A percentile compares a stretch with the other conserved stretches of the same genome.
These are phyloP conservation scores for Lipophrys pholis DNA, from an alignment of 2,113 vertebrate genomes.

Conservation along the genomic window DNA sequence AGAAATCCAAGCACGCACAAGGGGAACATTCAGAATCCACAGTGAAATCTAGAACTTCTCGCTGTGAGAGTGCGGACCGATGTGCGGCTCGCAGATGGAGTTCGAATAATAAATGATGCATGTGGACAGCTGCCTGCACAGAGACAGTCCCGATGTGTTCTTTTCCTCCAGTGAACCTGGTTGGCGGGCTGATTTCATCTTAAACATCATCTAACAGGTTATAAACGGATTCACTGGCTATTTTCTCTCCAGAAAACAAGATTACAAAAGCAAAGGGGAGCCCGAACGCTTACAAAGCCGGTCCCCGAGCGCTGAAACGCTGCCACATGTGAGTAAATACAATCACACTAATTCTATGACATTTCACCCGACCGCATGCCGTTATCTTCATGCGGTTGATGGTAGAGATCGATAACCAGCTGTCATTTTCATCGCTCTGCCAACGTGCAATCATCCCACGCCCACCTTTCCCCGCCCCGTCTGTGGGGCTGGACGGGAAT, in stretches of 20 bases:
- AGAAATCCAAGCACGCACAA: no score
- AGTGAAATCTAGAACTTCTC: no score
- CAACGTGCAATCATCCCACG: neutral
- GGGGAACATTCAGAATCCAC: no score
- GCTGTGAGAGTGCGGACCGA: no score
- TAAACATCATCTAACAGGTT: constrained; percentile 6
- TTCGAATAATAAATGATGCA: constrained; percentile 27
- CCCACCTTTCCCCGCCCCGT: neutral
- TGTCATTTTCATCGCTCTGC: constrained; percentile 8
- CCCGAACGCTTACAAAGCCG: neutral
- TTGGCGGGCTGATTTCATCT: constrained; percentile 14
- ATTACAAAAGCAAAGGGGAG: constrained; percentile 10
- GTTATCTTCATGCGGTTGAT: neutral
- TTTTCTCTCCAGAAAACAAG: constrained; percentile 13
- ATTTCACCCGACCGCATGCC: neutral
- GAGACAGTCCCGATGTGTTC: neutral
- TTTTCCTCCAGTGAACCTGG: constrained; percentile 1
- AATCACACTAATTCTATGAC: constrained; percentile 12
- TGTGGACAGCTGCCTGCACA: constrained; percentile 7
- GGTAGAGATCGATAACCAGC: constrained; percentile 3
- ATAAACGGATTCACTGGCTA: constrained; percentile 14
- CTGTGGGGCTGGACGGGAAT: constrained; percentile 26
- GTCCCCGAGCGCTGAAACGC: constrained; percentile 19
- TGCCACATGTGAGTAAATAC: neutral
- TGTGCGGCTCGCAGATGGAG: neutral